Conservation (phyloP, 2,113 vertebrate species). For the Monarcha castaneiventris region DNA sequence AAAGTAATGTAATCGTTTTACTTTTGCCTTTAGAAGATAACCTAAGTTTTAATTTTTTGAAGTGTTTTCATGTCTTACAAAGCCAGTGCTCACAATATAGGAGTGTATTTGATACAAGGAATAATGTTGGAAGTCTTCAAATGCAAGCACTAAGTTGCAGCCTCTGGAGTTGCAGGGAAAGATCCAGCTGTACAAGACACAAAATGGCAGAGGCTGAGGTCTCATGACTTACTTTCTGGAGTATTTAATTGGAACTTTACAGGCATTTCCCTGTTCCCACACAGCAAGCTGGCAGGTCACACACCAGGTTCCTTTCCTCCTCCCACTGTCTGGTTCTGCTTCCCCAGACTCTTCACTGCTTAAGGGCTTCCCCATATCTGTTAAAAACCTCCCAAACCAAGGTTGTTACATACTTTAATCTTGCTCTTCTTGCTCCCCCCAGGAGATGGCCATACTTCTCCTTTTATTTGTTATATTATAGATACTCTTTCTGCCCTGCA, state of each 20-base stretch:
- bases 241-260: not conserved
- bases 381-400: not conserved
- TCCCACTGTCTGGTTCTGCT: not conserved
- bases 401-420: not conserved
- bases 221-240: not conserved
- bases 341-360: not conserved
- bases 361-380: not conserved
- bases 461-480: not conserved
- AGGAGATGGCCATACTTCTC: not conserved
- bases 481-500: not conserved
- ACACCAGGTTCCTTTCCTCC: not conserved
- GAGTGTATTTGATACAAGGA: not conserved
- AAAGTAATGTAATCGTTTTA: not conserved
- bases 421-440: not conserved
- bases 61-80: not conserved
- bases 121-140: not conserved
- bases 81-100: not conserved
- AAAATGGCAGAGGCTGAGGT: not conserved
- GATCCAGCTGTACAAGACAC: not conserved
- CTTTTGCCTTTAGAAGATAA: not conserved
- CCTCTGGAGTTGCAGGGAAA: not conserved
- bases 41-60: not conserved
- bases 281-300: not conserved
- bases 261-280: not conserved
- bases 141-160: not conserved